Conservation (phyloP, 2,888 invertebrate genomes). For the Arrhopalites spinosus region DNA sequence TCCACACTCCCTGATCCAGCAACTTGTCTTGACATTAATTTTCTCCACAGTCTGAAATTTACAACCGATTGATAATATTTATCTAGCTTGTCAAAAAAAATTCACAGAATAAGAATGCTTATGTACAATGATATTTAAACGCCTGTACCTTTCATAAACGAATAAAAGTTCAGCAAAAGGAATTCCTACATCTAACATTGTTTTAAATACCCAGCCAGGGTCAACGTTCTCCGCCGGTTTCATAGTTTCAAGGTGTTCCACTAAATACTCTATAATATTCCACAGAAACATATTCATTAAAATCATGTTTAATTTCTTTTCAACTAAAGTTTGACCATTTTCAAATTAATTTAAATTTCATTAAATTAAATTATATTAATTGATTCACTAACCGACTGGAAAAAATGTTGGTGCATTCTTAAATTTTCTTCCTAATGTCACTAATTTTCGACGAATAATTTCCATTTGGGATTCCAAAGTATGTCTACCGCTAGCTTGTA, state of each 20-base stretch:
- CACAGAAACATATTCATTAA: not conserved
- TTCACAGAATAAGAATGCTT: not conserved
- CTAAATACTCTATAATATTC: slow-evolving; percentile 55
- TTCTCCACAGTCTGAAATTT: slow-evolving; percentile 49
- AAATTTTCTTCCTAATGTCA: slow-evolving; percentile 62
- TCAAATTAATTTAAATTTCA: too few species aligned
- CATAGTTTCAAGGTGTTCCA: slow-evolving; percentile 56
- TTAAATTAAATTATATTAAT: too few species aligned
- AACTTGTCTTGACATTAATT: slow-evolving; percentile 40
- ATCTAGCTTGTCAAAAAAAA: too few species aligned
- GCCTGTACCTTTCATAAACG: slow-evolving; percentile 75
- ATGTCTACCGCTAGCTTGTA: slow-evolving; percentile 52
- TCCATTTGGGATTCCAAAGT: slow-evolving; percentile 60
- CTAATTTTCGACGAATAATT: slow-evolving; percentile 57
- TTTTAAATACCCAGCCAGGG: slow-evolving; percentile 75
- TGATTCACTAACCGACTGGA: slow-evolving; percentile 76
- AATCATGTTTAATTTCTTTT: too few species aligned
- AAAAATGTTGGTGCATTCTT: slow-evolving; percentile 67
- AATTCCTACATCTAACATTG: slow-evolving; percentile 76
- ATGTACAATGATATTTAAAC: not conserved
- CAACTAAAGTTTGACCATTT: too few species aligned
- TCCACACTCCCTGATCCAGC: slow-evolving; percentile 41
- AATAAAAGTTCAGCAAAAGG: slow-evolving; percentile 77
- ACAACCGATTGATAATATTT: not conserved
- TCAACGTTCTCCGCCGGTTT: slow-evolving; percentile 63